Percentiles rank a stretch among this genome's conserved stretches.
Conservation (phyloP, 2,888 invertebrate genomes). For the Macrosiphum euphorbiae region DNA sequence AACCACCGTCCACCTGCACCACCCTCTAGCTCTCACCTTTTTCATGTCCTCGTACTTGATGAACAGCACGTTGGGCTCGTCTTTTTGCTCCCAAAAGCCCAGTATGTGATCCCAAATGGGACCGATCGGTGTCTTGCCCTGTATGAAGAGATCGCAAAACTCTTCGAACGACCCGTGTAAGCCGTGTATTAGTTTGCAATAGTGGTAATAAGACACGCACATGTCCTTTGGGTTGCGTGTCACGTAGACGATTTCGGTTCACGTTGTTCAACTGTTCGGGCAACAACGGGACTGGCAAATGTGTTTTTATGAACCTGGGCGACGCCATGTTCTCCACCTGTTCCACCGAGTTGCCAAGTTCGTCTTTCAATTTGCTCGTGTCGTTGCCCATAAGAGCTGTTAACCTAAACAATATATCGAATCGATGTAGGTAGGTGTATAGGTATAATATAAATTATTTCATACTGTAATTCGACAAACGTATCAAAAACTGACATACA, state of each 20-base stretch:
- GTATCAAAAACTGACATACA: not conserved
- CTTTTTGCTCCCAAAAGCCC: slow-evolving; percentile 76
- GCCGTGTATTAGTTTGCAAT: slow-evolving; percentile 81
- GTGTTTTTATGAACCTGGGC: slow-evolving; percentile 82
- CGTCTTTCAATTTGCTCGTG: slow-evolving; percentile 74
- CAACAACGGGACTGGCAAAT: slow-evolving; percentile 80
- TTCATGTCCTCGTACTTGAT: slow-evolving; percentile 88
- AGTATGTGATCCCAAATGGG: slow-evolving; percentile 77
- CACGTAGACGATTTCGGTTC: slow-evolving; percentile 86
- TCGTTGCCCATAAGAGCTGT: slow-evolving; percentile 77
- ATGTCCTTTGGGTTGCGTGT: slow-evolving; percentile 92
- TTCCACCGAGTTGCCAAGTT: slow-evolving; percentile 80
- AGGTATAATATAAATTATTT: too few species aligned
- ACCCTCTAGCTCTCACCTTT: slow-evolving; percentile 69
- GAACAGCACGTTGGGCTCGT: slow-evolving; percentile 82
- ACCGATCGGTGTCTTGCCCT: slow-evolving; percentile 73
- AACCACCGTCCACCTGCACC: not conserved
- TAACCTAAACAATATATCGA: slow-evolving; percentile 69
- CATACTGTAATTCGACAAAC: not conserved
- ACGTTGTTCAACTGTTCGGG: slow-evolving; percentile 76
- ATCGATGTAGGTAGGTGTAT: not conserved
- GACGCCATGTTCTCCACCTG: slow-evolving; percentile 78
- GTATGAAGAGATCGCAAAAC: slow-evolving; percentile 81
- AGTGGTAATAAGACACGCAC: slow-evolving; percentile 89
- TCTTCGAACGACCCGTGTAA: slow-evolving; percentile 78